phyloP scores from a whole-genome alignment of 2,888 invertebrate genomes.

The Balanococcus diminutus region DNA sequence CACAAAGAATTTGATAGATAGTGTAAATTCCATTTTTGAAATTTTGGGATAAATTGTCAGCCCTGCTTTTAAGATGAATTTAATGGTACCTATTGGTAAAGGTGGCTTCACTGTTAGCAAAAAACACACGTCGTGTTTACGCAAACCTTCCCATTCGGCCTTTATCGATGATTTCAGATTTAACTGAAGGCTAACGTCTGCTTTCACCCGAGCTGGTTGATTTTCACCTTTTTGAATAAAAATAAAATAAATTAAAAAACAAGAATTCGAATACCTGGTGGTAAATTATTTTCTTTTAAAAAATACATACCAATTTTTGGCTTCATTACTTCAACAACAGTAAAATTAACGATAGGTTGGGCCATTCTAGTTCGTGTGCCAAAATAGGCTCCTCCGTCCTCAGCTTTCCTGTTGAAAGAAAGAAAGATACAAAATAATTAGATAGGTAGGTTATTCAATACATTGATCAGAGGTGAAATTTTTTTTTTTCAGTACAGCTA shows the following conservation, averaged over 20 bases:
- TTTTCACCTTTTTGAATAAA: constrained; percentile 91
- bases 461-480: not conserved
- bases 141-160: constrained; percentile 93
- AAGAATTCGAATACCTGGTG: not conserved
- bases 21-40: too few species aligned
- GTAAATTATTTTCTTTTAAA: not conserved
- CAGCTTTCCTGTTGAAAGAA: constrained; percentile 71
- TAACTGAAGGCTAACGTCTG: constrained; percentile 91
- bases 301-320: constrained; percentile 72
- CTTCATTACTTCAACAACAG: constrained; percentile 92
- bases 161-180: constrained; percentile 91
- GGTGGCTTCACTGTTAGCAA: constrained; percentile 88
- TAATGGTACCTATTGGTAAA: constrained; percentile 74
- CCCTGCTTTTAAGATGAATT: not conserved
- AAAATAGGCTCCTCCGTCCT: constrained; percentile 84
- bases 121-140: constrained; percentile 98
- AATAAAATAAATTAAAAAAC: too few species aligned
- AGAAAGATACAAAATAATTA: not conserved
- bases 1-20: too few species aligned
- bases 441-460: not conserved
- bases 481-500: not conserved
- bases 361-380: constrained; percentile 99
- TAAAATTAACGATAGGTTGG: constrained; percentile 88
- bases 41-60: too few species aligned
- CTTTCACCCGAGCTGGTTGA: constrained; percentile 92